A percentile compares a stretch with the other conserved stretches of the same genome.
Conservation (phyloP, 2,113 vertebrate genomes). For the Xerus inauris region DNA sequence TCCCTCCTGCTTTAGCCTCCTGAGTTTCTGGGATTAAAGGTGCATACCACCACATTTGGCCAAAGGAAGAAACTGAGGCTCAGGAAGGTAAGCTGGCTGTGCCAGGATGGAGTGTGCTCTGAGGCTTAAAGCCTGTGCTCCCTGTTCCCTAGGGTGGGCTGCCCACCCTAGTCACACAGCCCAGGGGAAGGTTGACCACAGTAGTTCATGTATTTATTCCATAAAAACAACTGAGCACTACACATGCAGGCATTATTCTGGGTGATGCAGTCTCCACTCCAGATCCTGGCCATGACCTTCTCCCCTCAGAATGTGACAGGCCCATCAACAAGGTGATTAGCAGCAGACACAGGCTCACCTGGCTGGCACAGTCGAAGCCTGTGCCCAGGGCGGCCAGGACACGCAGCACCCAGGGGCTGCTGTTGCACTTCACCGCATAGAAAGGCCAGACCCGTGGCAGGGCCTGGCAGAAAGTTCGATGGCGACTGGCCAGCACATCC, state of each 20-base stretch:
- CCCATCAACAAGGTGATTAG: accelerated
- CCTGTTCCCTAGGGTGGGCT: not conserved
- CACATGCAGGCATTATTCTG: too few relatives aligned
- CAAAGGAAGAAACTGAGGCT: not conserved
- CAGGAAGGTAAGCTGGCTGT: not conserved
- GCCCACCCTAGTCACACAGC: not conserved
- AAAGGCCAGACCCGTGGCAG: constrained; percentile 52
- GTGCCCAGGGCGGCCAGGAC: constrained; percentile 59
- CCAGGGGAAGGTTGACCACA: too few relatives aligned
- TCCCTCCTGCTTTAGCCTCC: not conserved
- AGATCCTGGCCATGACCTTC: not conserved
- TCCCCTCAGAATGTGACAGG: not conserved
- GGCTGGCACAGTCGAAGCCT: constrained; percentile 73
- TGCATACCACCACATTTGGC: not conserved
- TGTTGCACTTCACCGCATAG: constrained; percentile 53
- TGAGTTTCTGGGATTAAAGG: not conserved
- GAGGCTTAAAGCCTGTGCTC: not conserved
- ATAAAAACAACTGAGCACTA: not conserved
- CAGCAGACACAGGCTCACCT: not conserved
- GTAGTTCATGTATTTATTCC: not conserved
- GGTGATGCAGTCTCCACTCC: not conserved
- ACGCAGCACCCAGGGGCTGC: constrained; percentile 1
- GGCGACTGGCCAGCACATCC: not conserved
- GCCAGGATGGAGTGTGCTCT: not conserved
- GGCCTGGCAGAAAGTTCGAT: constrained; percentile 13